A percentile compares a stretch with the other conserved stretches of the same genome.
phyloP scores from a whole-genome alignment of 2,888 invertebrate genomes.

The Chelonus formosanus region DNA sequence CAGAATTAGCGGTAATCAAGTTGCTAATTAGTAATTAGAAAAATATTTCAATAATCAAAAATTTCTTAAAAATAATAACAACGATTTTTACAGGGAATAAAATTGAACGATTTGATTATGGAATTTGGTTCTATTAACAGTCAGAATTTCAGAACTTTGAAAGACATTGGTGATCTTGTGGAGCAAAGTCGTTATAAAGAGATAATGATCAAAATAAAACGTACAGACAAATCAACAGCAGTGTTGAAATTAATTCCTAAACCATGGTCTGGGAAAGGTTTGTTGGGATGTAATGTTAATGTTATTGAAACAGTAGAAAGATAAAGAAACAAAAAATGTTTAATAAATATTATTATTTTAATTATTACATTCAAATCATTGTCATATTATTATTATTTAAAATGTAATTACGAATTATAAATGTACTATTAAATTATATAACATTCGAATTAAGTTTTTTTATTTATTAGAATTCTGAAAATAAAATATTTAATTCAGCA shows the following conservation, averaged over 20 bases:
- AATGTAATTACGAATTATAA: too few species aligned
- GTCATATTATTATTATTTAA: neutral
- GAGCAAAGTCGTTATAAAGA: constrained; percentile 69
- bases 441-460: too few species aligned
- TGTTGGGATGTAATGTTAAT: constrained; percentile 78
- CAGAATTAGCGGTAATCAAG: constrained; percentile 76
- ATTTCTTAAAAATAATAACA: too few species aligned
- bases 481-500: too few species aligned
- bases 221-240: constrained; percentile 66
- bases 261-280: constrained; percentile 80
- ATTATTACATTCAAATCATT: neutral
- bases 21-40: too few species aligned
- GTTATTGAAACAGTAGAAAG: constrained; percentile 64
- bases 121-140: constrained; percentile 82
- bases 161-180: constrained; percentile 76
- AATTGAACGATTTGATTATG: constrained; percentile 74
- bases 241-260: constrained; percentile 74
- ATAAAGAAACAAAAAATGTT: constrained; percentile 45
- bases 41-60: too few species aligned
- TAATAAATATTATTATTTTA: too few species aligned
- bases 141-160: constrained; percentile 75
- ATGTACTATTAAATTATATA: too few species aligned
- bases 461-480: too few species aligned
- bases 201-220: constrained; percentile 68
- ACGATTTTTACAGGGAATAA: constrained; percentile 69